Conservation (phyloP, 2,888 invertebrate genomes). For the Trachelus troglodyta region DNA sequence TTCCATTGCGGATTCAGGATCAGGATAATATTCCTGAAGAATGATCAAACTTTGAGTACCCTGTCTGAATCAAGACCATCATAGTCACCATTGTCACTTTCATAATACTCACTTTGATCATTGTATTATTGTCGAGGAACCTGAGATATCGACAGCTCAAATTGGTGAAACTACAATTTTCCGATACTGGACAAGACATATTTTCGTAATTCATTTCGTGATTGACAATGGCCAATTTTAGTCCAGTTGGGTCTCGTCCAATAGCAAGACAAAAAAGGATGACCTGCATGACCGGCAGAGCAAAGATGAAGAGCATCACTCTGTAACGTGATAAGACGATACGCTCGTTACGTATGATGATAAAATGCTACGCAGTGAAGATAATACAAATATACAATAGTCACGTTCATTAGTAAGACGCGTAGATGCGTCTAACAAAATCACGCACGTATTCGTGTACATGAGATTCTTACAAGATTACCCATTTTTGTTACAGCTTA, state of each 20-base stretch:
- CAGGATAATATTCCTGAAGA: slow-evolving; percentile 72
- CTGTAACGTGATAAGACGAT: slow-evolving; percentile 45
- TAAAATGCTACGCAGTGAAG: too few relatives aligned
- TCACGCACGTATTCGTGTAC: too few relatives aligned
- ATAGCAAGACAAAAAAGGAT: slow-evolving; percentile 94
- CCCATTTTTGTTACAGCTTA: too few relatives aligned
- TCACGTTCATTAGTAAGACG: too few relatives aligned
- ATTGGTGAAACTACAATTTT: slow-evolving; percentile 77
- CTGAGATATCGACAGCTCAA: slow-evolving; percentile 85
- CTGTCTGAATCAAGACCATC: too few relatives aligned
- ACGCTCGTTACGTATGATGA: too few relatives aligned
- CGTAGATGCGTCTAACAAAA: too few relatives aligned
- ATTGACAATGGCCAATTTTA: slow-evolving; percentile 84
- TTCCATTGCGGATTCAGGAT: slow-evolving; percentile 74
- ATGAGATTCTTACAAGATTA: too few relatives aligned
- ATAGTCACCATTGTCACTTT: background rate
- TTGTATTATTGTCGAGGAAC: slow-evolving; percentile 78
- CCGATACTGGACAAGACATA: slow-evolving; percentile 68
- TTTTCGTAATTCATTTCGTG: slow-evolving; percentile 71
- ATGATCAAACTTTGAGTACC: background rate
- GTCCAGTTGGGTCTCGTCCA: slow-evolving; percentile 85
- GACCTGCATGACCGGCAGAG: slow-evolving; percentile 93
- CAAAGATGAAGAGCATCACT: slow-evolving; percentile 93
- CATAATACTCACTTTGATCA: slow-evolving; percentile 70
- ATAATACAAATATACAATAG: too few relatives aligned